Evolutionary conservation across 2,113 vertebrate species (phyloP), one percentile per base, ranked within the genome.

Genomic region (Notarius lentiginosus): DNA sequence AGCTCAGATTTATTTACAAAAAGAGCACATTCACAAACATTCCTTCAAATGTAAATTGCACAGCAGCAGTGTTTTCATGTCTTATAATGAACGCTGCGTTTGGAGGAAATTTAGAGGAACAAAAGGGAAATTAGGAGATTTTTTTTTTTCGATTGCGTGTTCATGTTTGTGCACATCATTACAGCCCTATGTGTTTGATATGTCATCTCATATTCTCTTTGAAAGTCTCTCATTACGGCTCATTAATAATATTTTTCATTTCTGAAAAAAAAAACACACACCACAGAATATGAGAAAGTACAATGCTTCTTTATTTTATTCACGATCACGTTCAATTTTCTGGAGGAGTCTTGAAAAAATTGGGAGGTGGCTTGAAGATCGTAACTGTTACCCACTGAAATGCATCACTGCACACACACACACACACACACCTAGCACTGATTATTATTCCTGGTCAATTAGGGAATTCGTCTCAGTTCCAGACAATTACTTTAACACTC

Each of bases 181-280:
- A 88, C 80, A 49, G 63, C 86, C 55, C 63, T 65, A 89, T 61
- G 90, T 83, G 27, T 87, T 87, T 85, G 90, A 89, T 83, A 82
- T 80, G n/a, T 56, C 66, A 87, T 92, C 83, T 79, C 22, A 53
- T 86, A 94, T 93, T 92, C 92, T 91, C 89, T 94, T 93, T 95
- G 92, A 95, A 92, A 91, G 90, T 77, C 65, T 84, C 15, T 88
- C 58, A 92, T 92, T 91, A 88, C 89, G 88, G 88, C 27, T 22
- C 77, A 89, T 92, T 92, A 94, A 94, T 92, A 91, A 93, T 91
- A 86, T 84, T 93, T 93, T 91, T 92, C 92, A 55, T 77, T 55
- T 5, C 7, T 3, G 27, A 5, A 34, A 60, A 41, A 80, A 41
- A 18, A 34, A 22, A 11, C 53, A 53, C 7, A 73, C 7, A 55